A percentile compares a stretch with the other conserved stretches of the same genome.
Conservation (phyloP, 2,113 vertebrate genomes). For the Chascanopsetta lugubris region DNA sequence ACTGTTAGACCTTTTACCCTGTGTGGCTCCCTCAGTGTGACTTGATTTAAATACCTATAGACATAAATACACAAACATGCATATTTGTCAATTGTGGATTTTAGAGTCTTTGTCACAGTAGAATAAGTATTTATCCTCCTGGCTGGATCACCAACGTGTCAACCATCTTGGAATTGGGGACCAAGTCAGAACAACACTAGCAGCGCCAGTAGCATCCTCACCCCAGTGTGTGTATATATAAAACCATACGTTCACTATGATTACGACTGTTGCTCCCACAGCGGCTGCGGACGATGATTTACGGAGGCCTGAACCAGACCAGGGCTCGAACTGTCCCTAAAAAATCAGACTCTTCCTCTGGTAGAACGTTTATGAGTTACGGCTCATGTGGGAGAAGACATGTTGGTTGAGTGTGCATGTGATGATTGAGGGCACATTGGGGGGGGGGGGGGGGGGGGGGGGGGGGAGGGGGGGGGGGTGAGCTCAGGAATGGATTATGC, state of each 20-base stretch:
- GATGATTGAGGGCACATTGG: conserved; percentile 21
- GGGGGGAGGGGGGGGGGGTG: conserved; percentile 9
- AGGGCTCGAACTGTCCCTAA: conserved; percentile 1
- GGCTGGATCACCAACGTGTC: background rate
- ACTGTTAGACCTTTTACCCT: background rate
- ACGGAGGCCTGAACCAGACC: background rate
- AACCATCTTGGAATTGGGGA: background rate
- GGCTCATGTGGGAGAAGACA: background rate
- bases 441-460: conserved; percentile 19
- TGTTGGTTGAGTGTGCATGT: conserved; percentile 8
- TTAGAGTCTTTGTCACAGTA: background rate
- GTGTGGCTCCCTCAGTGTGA: too few relatives aligned
- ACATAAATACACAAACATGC: too few relatives aligned
- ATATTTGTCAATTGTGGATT: too few relatives aligned
- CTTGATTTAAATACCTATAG: too few relatives aligned
- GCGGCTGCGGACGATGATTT: background rate
- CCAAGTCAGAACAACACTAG: background rate
- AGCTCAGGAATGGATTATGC: background rate
- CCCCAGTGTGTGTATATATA: background rate
- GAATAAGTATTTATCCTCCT: background rate
- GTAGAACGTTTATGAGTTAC: conserved; percentile 8
- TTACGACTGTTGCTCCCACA: background rate
- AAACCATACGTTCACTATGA: background rate
- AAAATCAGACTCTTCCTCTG: background rate
- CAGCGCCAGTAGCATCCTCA: background rate